Conservation (phyloP, 1,140 invertebrate genomes). For the Augochlora pura region DNA sequence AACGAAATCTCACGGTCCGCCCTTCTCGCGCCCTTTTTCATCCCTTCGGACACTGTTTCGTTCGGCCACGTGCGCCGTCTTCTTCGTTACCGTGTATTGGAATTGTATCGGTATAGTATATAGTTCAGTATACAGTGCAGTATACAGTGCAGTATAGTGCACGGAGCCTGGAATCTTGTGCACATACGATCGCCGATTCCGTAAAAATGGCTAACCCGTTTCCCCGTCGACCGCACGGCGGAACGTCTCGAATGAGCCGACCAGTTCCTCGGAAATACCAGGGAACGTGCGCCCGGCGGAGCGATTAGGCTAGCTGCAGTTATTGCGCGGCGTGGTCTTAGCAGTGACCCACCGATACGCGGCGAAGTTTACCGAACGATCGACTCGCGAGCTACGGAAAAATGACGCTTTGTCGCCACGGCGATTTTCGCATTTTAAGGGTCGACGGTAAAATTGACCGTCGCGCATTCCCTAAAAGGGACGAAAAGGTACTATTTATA, state of each 20-base stretch:
- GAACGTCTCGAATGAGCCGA: constrained; percentile 10
- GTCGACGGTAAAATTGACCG: no score
- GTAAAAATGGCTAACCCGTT: constrained; percentile 27
- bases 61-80: neutral
- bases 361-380: no score
- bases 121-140: no score
- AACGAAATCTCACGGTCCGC: constrained; percentile 58
- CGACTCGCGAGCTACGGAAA: no score
- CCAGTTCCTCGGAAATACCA: neutral
- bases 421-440: no score
- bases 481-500: no score
- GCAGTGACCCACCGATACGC: no score
- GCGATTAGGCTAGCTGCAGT: neutral
- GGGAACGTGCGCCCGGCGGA: constrained; percentile 2
- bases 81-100: constrained; percentile 21
- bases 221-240: neutral
- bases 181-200: constrained; percentile 3
- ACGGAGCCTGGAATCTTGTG: neutral
- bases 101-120: constrained; percentile 10
- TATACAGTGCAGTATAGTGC: no score
- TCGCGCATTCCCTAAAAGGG: no score
- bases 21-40: neutral
- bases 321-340: no score
- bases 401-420: no score
- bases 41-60: constrained; percentile 8